Base-by-base conservation (phyloP, 2,888 invertebrate species). In the Latrodectus hesperus region DNA sequence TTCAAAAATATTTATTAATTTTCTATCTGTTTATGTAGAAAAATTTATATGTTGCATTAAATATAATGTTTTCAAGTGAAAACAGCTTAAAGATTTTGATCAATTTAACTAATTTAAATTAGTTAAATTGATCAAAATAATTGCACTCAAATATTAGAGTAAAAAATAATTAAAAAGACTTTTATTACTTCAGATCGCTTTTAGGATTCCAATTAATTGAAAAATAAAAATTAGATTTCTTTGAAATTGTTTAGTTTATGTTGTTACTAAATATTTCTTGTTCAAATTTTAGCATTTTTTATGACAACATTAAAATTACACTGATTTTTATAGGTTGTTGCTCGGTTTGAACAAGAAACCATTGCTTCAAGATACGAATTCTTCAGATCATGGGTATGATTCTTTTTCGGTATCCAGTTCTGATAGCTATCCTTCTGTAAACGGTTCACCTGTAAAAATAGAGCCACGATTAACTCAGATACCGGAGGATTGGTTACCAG, bases 331-430 rank as follows among this genome's bases (percentile, higher is more conserved):
- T 52, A 88, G 88, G 70, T 78, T 88, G 68, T 55, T 88, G 12
- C 71, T 88, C n/a, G 88, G 88, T 10, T 49, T 84, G n/a, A 88
- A 88, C 52, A 88, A 83, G 51, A 88, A 88, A 64, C 73, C 67
- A 9, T 79, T 64, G 16, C 14, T 88, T 51, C 80, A 83, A 11
- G 84, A 84, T n/a, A 67, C 84, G 8, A 88, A 84, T 72, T 75
- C 85, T 96, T 96, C 91, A 38, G 97, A 97, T 91, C 96, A 96
- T 4, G 97, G 97, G 22, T 97, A 97, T 91, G 97, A 97, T 91
- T 97, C 97, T 0, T 97, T 97, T 92, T 97, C 97, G 0, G 92
- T 97, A 65, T 97, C 97, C 4, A 90, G 90, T 88, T 90, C 89
- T 67, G 90, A 90, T 70, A 90, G 90, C 64, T 90, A 90, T 75